Percentiles rank a stretch among this genome's conserved stretches.
These are phyloP conservation scores for Stictonetta naevosa DNA, from an alignment of 2,113 vertebrate genomes.

Conservation along the genomic window DNA sequence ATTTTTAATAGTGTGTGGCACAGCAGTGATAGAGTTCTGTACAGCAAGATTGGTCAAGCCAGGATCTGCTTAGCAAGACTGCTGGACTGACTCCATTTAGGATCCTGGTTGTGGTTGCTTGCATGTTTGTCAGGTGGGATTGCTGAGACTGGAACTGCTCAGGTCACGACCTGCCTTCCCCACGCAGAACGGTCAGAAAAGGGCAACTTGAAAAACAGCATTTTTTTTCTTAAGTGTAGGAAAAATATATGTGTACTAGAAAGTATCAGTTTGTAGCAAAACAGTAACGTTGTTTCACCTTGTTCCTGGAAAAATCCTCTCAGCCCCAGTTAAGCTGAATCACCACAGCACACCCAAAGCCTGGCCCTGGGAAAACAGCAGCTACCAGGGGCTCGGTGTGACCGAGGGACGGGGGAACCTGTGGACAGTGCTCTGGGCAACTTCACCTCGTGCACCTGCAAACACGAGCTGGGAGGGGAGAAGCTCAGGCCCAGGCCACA, in stretches of 20 bases:
- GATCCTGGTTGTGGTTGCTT: not conserved
- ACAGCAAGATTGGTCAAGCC: not conserved
- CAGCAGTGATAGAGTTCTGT: not conserved
- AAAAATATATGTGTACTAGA: not conserved
- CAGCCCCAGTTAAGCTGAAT: not conserved
- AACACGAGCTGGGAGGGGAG: accelerated
- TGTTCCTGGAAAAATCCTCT: not conserved
- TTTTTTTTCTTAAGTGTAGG: not conserved
- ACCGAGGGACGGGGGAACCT: accelerated
- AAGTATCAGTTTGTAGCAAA: not conserved
- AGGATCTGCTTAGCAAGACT: not conserved
- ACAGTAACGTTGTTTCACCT: not conserved
- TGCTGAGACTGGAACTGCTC: accelerated
- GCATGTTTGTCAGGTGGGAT: not conserved
- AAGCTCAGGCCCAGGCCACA: accelerated
- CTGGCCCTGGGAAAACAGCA: not conserved
- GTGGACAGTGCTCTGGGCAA: not conserved
- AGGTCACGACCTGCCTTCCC: accelerated
- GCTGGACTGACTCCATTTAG: not conserved
- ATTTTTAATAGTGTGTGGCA: not conserved
- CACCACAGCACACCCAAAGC: accelerated
- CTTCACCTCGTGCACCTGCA: accelerated
- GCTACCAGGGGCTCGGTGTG: accelerated
- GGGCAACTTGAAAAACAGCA: not conserved
- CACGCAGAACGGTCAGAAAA: not conserved